Conservation (phyloP, 2,888 invertebrate genomes). For the Eupithecia subumbrata region DNA sequence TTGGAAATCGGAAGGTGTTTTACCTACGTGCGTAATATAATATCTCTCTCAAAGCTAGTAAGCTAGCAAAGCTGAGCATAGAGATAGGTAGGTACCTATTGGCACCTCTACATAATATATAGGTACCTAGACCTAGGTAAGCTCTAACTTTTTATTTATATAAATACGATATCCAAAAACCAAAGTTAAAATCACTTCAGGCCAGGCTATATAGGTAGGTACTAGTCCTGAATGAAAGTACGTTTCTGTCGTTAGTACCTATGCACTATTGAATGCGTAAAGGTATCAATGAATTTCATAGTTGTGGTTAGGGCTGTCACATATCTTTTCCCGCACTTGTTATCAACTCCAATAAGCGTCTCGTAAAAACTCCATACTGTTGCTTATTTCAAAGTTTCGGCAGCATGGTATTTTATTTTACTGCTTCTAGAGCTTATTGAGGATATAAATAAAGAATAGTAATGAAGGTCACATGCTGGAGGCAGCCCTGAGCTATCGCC, state of each 20-base stretch:
- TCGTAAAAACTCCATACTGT: background rate
- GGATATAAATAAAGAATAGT: constrained; percentile 11
- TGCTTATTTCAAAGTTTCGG: background rate
- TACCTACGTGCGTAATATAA: constrained; percentile 4
- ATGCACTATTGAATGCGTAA: background rate
- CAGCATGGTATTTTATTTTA: background rate
- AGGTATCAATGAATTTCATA: background rate
- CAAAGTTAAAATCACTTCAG: background rate
- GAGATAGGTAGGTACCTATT: background rate
- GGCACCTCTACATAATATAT: background rate
- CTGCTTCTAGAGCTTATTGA: background rate
- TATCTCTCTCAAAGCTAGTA: background rate
- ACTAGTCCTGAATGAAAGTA: background rate
- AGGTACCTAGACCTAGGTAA: background rate
- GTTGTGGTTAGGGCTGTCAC: constrained; percentile 7
- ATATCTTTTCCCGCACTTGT: background rate
- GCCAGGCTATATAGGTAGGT: background rate
- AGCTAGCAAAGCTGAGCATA: background rate
- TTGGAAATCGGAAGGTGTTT: constrained; percentile 46
- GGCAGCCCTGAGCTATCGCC: constrained; percentile 42
- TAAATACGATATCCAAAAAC: background rate
- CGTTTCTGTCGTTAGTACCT: background rate
- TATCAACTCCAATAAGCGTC: background rate
- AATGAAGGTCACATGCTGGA: constrained; percentile 39
- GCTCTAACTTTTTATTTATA: background rate